phyloP scores from a whole-genome alignment of 2,888 invertebrate genomes.

The Isoperla grammatica region DNA sequence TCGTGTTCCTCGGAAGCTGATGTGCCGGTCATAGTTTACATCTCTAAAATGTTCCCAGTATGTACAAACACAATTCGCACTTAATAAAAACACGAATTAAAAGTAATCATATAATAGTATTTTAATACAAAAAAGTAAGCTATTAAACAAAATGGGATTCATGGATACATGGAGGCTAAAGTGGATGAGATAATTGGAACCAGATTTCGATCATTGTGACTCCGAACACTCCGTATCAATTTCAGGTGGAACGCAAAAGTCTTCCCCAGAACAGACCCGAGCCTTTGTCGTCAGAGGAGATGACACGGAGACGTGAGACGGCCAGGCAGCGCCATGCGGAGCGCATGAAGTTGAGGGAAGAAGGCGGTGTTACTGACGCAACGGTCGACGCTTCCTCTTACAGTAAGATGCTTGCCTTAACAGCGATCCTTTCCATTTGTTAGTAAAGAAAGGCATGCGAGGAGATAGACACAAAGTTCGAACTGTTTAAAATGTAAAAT shows the following conservation, averaged over 20 bases:
- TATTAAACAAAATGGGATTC: no score
- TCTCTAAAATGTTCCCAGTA: constrained; percentile 88
- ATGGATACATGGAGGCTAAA: no score
- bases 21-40: constrained; percentile 65
- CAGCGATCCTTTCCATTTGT: no score
- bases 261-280: constrained; percentile 77
- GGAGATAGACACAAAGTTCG: no score
- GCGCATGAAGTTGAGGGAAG: constrained; percentile 38
- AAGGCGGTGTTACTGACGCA: constrained; percentile 24
- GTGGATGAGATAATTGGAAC: no score
- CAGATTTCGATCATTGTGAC: no score
- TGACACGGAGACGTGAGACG: constrained; percentile 59
- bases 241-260: constrained; percentile 55
- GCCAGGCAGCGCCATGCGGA: constrained; percentile 62
- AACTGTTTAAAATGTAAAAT: no score
- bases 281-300: constrained; percentile 67
- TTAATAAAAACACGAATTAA: neutral
- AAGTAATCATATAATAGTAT: no score
- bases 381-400: constrained; percentile 1
- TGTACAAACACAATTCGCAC: constrained; percentile 18
- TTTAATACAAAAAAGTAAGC: no score
- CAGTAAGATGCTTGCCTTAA: no score
- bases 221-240: no score
- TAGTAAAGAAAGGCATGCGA: no score
- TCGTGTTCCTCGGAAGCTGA: constrained; percentile 59